These are phyloP conservation scores for Tylochromis polylepis DNA, from an alignment of 2,113 vertebrate species.

Conservation along the genomic window DNA sequence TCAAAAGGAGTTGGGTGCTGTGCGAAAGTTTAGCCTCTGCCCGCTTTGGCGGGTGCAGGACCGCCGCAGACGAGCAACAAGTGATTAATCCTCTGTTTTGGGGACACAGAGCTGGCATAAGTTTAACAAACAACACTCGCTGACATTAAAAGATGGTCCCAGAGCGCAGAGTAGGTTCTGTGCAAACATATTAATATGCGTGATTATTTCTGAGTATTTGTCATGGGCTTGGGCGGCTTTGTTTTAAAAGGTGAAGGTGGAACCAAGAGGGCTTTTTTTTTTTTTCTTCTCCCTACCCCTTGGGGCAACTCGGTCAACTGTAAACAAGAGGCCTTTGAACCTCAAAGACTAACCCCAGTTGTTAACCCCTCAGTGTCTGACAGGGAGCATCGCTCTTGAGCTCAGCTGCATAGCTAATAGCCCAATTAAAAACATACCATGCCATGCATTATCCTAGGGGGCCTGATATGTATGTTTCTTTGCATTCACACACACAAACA, in stretches of 20 bases:
- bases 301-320: constrained; percentile 53
- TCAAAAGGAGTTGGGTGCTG: constrained; percentile 56
- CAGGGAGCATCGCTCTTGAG: constrained; percentile 56
- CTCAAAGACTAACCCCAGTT: constrained; percentile 56
- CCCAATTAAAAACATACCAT: constrained; percentile 72
- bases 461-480: neutral
- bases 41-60: constrained; percentile 6
- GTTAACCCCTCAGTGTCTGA: constrained; percentile 64
- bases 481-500: neutral
- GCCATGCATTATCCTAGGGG: constrained; percentile 59
- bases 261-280: neutral
- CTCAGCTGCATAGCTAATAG: constrained; percentile 63
- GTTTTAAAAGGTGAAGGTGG: constrained; percentile 51
- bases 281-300: neutral
- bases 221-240: constrained; percentile 22
- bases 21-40: constrained; percentile 59
- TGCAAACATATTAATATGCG: constrained; percentile 26
- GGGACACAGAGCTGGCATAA: constrained; percentile 35
- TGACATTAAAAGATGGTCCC: constrained; percentile 14
- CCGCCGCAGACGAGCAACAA: constrained; percentile 35
- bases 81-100: constrained; percentile 57
- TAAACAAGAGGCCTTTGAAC: constrained; percentile 72
- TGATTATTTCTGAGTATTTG: constrained; percentile 48
- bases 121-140: constrained; percentile 47
- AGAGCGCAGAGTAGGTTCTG: neutral